Conservation (phyloP, 2,797 vertebrate genomes). For the Sebastes iracundus region DNA sequence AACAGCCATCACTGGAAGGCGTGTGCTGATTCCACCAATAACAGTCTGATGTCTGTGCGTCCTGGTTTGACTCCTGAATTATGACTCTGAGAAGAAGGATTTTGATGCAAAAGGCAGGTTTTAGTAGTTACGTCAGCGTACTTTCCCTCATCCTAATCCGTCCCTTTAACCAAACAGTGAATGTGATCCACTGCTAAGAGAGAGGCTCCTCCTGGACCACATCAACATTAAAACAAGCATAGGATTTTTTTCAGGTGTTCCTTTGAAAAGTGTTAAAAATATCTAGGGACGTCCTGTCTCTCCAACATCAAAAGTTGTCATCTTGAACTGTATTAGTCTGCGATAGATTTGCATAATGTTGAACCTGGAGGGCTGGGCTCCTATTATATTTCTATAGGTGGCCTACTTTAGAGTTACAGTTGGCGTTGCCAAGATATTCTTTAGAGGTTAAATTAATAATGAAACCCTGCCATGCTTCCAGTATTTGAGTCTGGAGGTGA, state of each 20-base stretch:
- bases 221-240: neutral
- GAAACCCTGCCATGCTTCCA: too few relatives aligned
- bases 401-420: neutral
- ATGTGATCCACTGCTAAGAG: neutral
- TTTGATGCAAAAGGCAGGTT: slow-evolving; percentile 17
- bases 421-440: neutral
- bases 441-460: neutral
- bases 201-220: neutral
- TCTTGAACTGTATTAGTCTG: neutral
- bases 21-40: neutral
- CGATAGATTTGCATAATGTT: neutral
- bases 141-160: neutral
- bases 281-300: neutral
- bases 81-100: neutral
- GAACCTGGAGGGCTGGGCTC: neutral
- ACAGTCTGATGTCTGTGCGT: neutral
- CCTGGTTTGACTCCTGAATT: neutral
- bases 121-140: neutral
- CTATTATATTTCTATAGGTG: too few relatives aligned
- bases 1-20: neutral
- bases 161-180: neutral
- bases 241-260: neutral
- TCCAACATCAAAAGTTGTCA: neutral
- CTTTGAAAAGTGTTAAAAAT: neutral
- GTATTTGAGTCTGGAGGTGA: too few relatives aligned